Evolutionary conservation across 2,113 vertebrate species (phyloP).

Genomic region (Tursiops truncatus): DNA sequence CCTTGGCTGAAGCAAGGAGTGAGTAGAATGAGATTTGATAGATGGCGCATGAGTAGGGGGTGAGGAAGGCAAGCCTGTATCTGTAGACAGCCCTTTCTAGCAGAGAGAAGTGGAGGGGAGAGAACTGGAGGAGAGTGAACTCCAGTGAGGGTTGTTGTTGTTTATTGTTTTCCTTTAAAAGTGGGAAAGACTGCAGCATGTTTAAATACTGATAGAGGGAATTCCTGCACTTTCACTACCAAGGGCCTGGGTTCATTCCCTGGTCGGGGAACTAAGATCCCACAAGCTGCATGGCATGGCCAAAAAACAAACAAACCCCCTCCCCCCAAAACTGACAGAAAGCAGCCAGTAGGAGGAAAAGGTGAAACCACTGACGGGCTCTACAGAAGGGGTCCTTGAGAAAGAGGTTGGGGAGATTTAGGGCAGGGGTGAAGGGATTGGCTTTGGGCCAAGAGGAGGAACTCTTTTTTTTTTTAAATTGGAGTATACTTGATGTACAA

Average conservation of each 20-base stretch:
- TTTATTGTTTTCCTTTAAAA: background rate
- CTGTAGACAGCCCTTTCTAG: background rate
- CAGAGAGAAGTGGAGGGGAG: background rate
- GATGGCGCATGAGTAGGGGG: background rate
- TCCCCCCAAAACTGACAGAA: background rate
- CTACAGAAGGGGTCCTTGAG: background rate
- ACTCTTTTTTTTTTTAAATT: background rate
- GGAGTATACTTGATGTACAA: no score
- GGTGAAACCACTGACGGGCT: background rate
- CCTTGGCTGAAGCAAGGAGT: background rate
- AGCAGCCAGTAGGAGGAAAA: background rate
- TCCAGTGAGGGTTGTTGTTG: background rate
- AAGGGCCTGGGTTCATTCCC: no score
- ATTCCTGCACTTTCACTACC: fast-evolving
- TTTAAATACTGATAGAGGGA: conserved; percentile 4
- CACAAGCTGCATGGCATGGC: no score
- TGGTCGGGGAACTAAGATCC: no score
- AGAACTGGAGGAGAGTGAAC: background rate
- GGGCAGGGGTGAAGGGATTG: background rate
- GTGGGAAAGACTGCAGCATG: background rate
- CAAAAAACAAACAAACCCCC: no score
- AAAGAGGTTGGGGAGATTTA: background rate
- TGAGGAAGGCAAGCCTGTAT: background rate
- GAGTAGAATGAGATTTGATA: background rate
- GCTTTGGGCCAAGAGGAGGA: background rate